Conservation (phyloP, 2,797 vertebrate species). For the Lophotriccus pileatus region DNA sequence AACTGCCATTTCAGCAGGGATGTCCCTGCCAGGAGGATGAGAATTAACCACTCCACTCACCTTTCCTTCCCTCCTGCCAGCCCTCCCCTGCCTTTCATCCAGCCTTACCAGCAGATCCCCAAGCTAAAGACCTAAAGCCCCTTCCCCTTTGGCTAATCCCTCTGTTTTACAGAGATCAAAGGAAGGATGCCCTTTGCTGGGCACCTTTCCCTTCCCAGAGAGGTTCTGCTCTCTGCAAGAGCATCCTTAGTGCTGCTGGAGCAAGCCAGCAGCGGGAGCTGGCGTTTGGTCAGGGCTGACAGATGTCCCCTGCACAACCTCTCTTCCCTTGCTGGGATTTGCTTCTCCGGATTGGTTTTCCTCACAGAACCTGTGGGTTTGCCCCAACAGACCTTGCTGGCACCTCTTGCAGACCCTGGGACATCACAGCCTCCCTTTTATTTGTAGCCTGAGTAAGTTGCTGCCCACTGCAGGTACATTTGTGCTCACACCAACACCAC, state of each 20-base stretch:
- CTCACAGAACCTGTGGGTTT: not conserved
- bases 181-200: not conserved
- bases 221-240: not conserved
- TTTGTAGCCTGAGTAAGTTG: not conserved
- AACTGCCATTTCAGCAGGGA: too few species aligned
- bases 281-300: not conserved
- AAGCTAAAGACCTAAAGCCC: not conserved
- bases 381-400: not conserved
- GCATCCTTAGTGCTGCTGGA: not conserved
- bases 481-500: not conserved
- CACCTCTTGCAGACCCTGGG: not conserved
- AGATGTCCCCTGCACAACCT: not conserved
- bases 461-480: fast-evolving
- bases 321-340: not conserved
- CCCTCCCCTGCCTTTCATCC: not conserved
- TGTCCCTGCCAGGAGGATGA: not conserved
- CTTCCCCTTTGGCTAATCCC: not conserved
- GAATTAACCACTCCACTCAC: not conserved
- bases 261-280: not conserved
- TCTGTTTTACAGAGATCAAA: not conserved
- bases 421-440: not conserved
- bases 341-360: not conserved
- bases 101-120: not conserved
- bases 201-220: not conserved
- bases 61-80: not conserved